Evolutionary conservation across 1,140 invertebrate genomes (phyloP).

Genomic region (Laupala kohalensis): DNA sequence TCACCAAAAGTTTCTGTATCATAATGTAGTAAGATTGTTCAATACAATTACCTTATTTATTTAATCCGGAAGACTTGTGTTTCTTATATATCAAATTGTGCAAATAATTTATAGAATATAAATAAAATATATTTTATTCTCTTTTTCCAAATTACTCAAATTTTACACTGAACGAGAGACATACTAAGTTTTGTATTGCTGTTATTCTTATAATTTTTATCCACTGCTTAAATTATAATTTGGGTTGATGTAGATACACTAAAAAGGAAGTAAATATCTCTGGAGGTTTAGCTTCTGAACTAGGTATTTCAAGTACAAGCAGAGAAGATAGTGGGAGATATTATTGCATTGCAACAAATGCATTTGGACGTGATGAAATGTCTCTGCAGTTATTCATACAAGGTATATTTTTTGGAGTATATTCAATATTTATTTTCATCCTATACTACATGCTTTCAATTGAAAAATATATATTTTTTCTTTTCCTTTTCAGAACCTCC

Average conservation of each 20-base stretch:
- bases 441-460: not conserved
- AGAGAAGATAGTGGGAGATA: slow-evolving; percentile 35
- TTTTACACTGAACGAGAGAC: too few species aligned
- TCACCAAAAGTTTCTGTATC: too few species aligned
- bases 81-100: too few species aligned
- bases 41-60: too few species aligned
- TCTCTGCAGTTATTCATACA: slow-evolving; percentile 34
- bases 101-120: too few species aligned
- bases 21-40: too few species aligned
- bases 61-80: too few species aligned
- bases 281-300: slow-evolving; percentile 26
- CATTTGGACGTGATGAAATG: slow-evolving; percentile 31
- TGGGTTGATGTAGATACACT: slow-evolving; percentile 19
- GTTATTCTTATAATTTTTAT: too few species aligned
- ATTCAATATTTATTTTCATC: not conserved
- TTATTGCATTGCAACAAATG: slow-evolving; percentile 35
- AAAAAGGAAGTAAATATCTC: slow-evolving; percentile 18
- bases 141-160: too few species aligned
- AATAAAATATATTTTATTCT: too few species aligned
- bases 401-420: slow-evolving; percentile 25
- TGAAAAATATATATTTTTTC: not conserved
- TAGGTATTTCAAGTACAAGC: slow-evolving; percentile 29
- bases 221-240: too few species aligned
- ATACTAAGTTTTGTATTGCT: too few species aligned
- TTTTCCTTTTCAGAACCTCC: slow-evolving; percentile 17